phyloP scores from a whole-genome alignment of 2,888 invertebrate genomes.

The Phaedon cochleariae region DNA sequence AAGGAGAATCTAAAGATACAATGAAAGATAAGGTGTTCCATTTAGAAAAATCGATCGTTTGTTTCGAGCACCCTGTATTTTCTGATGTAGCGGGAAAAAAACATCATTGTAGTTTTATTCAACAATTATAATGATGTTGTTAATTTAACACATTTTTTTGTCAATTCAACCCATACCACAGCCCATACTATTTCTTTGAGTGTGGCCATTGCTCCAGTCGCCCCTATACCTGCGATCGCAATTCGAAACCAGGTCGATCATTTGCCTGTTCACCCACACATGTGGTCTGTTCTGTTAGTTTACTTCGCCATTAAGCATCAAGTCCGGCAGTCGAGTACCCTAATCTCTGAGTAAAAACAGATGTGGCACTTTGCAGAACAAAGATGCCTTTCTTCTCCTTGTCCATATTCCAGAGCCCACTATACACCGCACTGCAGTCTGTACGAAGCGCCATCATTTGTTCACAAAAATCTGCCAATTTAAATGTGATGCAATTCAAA shows the following conservation, averaged over 20 bases:
- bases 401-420: constrained; percentile 29
- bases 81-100: too few species aligned
- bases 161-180: too few species aligned
- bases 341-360: constrained; percentile 53
- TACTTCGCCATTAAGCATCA: constrained; percentile 49
- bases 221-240: constrained; percentile 40
- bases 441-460: constrained; percentile 16
- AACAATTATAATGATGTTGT: too few species aligned
- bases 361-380: constrained; percentile 49
- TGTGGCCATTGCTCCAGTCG: constrained; percentile 14
- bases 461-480: constrained; percentile 38
- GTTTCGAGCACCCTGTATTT: too few species aligned
- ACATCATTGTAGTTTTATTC: too few species aligned
- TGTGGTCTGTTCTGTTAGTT: constrained; percentile 44
- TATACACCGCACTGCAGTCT: background rate
- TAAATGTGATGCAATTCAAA: constrained; percentile 32
- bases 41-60: too few species aligned
- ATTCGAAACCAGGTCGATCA: constrained; percentile 51
- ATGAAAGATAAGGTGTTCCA: too few species aligned
- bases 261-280: constrained; percentile 45
- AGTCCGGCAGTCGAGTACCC: constrained; percentile 48
- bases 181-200: too few species aligned
- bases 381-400: constrained; percentile 49
- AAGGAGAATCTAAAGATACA: too few species aligned
- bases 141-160: too few species aligned